Evolutionary conservation across 2,888 invertebrate species (phyloP).

Genomic region (Spodoptera picta): DNA sequence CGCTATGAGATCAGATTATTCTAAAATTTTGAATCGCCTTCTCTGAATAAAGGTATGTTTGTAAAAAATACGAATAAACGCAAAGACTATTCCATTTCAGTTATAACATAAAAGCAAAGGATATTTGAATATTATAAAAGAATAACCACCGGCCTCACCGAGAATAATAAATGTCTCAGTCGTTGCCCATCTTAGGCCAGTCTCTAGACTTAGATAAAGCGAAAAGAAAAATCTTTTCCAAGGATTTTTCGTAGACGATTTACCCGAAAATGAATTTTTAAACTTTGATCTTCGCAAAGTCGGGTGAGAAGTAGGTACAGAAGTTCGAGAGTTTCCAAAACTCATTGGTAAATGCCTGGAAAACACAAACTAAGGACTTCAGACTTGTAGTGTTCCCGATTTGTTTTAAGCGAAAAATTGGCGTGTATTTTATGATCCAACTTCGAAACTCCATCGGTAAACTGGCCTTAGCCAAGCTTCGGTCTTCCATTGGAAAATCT

Average conservation of each 20-base stretch:
- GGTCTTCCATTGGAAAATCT: conserved; percentile 24
- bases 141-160: neutral
- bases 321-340: conserved; percentile 24
- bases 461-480: conserved; percentile 1
- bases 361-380: conserved; percentile 32
- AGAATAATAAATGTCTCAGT: neutral
- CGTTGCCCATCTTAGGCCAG: neutral
- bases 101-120: no score
- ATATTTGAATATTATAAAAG: no score
- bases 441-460: conserved; percentile 20
- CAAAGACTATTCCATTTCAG: no score
- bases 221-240: conserved; percentile 6
- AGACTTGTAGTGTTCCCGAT: conserved; percentile 30
- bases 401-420: conserved; percentile 40
- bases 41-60: no score
- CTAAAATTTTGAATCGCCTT: neutral
- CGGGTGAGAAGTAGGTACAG: conserved; percentile 6
- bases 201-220: neutral
- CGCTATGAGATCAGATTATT: neutral
- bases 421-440: conserved; percentile 34
- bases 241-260: conserved; percentile 21
- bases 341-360: conserved; percentile 22
- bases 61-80: no score
- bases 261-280: conserved; percentile 27
- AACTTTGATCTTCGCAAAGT: conserved; percentile 33